Conservation (phyloP, 2,797 vertebrate species). For the Poecilia wingei region DNA sequence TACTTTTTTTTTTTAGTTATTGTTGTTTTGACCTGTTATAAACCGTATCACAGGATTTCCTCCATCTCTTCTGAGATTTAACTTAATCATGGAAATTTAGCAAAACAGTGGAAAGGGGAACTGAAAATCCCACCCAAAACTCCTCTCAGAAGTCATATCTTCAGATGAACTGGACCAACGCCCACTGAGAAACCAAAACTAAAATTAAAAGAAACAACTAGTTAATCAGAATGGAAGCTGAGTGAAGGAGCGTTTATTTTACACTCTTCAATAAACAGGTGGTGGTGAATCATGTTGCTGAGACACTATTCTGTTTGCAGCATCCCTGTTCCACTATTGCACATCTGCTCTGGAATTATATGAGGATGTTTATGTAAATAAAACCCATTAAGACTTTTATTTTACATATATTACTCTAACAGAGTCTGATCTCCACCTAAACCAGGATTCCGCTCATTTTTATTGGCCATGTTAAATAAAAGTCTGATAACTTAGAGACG, state of each 20-base stretch:
- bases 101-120: constrained; percentile 20
- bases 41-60: not conserved
- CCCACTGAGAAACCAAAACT: not conserved
- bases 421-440: not conserved
- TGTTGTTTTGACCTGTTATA: not conserved
- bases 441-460: not conserved
- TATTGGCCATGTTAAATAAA: not conserved
- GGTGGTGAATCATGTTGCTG: not conserved
- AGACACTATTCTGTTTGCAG: not conserved
- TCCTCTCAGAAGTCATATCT: not conserved
- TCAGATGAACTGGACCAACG: not conserved
- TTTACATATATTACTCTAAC: not conserved
- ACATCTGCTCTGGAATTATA: not conserved
- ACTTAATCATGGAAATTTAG: not conserved
- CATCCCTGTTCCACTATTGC: not conserved
- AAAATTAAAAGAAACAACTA: not conserved
- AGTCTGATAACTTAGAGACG: not conserved
- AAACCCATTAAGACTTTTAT: not conserved
- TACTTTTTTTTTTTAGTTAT: not conserved
- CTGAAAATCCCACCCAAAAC: constrained; percentile 5
- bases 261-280: not conserved
- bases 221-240: not conserved
- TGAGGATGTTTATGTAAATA: not conserved
- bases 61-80: not conserved
- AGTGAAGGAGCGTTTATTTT: not conserved